phyloP scores from a whole-genome alignment of 64 coral and sea anemone genomes.

The Montipora foliosa region DNA sequence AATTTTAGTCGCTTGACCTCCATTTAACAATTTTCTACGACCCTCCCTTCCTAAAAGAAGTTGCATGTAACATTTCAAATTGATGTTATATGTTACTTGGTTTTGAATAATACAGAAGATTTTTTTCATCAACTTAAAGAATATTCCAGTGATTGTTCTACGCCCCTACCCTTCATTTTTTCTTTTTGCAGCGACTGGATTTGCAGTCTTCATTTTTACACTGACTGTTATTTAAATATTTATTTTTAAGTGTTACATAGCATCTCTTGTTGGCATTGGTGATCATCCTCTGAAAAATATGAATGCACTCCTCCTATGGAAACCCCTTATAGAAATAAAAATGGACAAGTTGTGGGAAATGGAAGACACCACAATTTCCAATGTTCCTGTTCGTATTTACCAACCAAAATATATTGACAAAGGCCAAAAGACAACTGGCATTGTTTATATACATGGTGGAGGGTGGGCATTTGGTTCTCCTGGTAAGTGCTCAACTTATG shows the following conservation, averaged over 20 bases:
- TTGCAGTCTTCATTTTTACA: too few species aligned
- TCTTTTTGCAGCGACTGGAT: too few species aligned
- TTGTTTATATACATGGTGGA: conserved; percentile 87
- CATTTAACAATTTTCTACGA: too few species aligned
- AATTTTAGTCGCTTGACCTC: too few species aligned
- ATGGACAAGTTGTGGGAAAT: conserved; percentile 39
- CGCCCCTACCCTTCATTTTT: too few species aligned
- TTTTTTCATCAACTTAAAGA: too few species aligned
- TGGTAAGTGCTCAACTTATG: conserved; percentile 42
- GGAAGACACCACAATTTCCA: conserved; percentile 75
- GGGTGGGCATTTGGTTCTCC: conserved; percentile 82
- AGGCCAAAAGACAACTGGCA: conserved; percentile 40
- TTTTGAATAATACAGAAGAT: too few species aligned
- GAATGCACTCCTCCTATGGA: conserved; percentile 6
- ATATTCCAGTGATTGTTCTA: too few species aligned
- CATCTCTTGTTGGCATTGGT: conserved; percentile 48
- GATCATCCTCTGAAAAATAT: conserved; percentile 21
- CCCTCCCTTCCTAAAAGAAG: too few species aligned
- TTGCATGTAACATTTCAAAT: too few species aligned
- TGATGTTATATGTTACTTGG: too few species aligned
- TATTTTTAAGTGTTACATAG: conserved; percentile 25
- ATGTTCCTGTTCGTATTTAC: conserved; percentile 86
- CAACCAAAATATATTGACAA: conserved; percentile 25
- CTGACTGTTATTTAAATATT: background rate
- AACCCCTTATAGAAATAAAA: background rate